Conservation (phyloP, 2,113 vertebrate species). For the Pelecanoides urinatrix region DNA sequence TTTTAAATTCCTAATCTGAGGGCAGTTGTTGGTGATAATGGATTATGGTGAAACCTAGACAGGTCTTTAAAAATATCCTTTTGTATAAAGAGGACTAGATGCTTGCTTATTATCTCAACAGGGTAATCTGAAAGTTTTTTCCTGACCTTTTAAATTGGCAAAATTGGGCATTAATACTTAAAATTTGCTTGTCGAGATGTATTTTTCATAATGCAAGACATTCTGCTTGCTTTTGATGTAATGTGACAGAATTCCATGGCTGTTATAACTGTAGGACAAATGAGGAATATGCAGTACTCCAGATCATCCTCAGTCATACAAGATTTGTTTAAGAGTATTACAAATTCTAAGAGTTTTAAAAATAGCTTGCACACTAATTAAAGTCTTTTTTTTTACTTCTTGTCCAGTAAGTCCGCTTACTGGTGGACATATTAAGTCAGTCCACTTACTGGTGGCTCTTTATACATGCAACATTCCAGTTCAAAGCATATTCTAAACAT, state of each 20-base stretch:
- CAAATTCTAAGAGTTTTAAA: neutral
- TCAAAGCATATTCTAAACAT: rapidly evolving
- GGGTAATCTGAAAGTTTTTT: neutral
- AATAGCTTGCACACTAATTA: neutral
- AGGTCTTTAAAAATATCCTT: neutral
- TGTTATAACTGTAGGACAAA: neutral
- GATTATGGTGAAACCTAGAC: neutral
- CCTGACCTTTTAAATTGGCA: neutral
- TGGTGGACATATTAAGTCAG: neutral
- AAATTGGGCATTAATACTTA: neutral
- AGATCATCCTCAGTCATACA: neutral
- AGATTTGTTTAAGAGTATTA: neutral
- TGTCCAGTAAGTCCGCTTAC: rapidly evolving
- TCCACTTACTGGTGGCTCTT: neutral
- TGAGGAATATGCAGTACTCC: neutral
- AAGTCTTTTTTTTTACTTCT: neutral
- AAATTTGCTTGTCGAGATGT: neutral
- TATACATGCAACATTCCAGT: neutral
- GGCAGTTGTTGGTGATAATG: neutral
- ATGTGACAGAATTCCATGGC: neutral
- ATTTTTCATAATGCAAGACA: neutral
- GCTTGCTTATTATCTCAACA: neutral
- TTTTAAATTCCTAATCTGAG: neutral
- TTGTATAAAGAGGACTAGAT: neutral
- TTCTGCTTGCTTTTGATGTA: neutral